These are phyloP conservation scores for Pristionchus maxplancki DNA, from an alignment of 2,888 invertebrate genomes.

Conservation along the genomic window DNA sequence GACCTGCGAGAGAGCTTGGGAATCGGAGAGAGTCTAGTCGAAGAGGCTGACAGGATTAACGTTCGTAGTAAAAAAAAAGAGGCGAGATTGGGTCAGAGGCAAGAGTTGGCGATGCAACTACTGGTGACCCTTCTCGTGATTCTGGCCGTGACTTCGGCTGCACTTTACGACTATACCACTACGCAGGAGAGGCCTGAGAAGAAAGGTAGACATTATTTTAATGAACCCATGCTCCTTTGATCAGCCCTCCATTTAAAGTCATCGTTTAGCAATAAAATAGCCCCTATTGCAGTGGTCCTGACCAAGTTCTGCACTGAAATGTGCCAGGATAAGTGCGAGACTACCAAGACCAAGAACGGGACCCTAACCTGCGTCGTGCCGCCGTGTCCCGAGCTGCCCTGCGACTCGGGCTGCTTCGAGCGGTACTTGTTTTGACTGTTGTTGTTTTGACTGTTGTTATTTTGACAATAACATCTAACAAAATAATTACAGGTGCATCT, in stretches of 20 bases:
- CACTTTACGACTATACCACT: neutral
- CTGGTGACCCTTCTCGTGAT: neutral
- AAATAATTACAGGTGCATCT: neutral
- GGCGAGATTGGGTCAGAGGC: neutral
- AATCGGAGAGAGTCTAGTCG: neutral
- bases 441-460: neutral
- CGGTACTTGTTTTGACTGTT: neutral
- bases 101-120: neutral
- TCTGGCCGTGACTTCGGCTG: neutral
- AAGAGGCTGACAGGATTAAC: neutral
- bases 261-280: too few relatives aligned
- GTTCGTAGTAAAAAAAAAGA: neutral
- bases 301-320: slow-evolving; percentile 9
- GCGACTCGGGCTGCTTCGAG: slow-evolving; percentile 1
- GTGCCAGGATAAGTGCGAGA: slow-evolving; percentile 3
- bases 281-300: neutral
- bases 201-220: neutral
- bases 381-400: slow-evolving; percentile 23
- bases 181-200: neutral
- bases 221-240: too few relatives aligned
- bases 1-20: too few relatives aligned
- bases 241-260: too few relatives aligned
- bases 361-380: neutral
- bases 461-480: neutral
- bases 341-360: neutral